Conservation (phyloP, 2,113 vertebrate species). For the Azemiops feae region DNA sequence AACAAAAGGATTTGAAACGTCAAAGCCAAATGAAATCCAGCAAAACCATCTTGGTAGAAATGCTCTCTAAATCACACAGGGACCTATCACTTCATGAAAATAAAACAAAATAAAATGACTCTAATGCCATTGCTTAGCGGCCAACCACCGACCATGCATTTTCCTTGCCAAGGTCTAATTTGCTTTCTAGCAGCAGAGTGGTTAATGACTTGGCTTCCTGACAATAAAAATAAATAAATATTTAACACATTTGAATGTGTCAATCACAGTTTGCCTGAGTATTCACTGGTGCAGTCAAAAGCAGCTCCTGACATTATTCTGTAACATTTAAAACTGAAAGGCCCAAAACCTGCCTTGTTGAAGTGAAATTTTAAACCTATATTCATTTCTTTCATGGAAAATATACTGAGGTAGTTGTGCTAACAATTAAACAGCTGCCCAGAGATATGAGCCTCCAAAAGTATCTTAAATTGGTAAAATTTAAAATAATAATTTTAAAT, state of each 20-base stretch:
- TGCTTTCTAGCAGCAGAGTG: neutral
- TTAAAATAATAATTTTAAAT: neutral
- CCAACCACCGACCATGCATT: neutral
- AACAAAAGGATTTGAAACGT: conserved; percentile 48
- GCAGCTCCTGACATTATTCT: neutral
- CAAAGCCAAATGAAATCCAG: neutral
- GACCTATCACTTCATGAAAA: rapidly evolving
- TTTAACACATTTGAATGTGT: conserved; percentile 13
- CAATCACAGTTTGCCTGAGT: neutral
- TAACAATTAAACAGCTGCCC: neutral
- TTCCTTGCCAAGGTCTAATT: conserved; percentile 2
- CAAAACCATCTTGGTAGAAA: rapidly evolving
- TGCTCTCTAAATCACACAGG: neutral
- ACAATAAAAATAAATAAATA: neutral
- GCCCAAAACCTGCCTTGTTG: neutral
- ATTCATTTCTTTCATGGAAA: neutral
- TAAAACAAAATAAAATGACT: rapidly evolving
- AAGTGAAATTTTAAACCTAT: neutral
- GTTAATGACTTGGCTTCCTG: neutral
- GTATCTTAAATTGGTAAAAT: neutral
- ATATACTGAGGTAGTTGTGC: neutral
- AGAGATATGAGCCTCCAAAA: neutral
- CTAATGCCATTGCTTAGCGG: rapidly evolving
- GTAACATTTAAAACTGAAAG: neutral
- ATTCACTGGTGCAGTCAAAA: neutral